Percentiles rank a stretch among this genome's conserved stretches.
Evolutionary conservation across 1,140 invertebrate species (phyloP).

Genomic region (Thaumetopoea pityocampa): DNA sequence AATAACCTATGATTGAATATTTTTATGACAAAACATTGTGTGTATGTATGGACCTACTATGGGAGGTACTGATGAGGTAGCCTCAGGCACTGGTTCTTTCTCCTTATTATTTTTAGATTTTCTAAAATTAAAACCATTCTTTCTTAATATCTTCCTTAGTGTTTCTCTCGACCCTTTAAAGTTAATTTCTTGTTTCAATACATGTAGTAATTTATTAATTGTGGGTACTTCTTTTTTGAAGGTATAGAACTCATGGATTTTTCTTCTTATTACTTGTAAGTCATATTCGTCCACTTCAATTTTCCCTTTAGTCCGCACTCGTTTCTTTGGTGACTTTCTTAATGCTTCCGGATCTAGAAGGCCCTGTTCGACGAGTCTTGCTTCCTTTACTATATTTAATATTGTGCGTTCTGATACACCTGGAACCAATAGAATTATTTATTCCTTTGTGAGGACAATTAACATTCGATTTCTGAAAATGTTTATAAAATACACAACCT

Average conservation of each 20-base stretch:
- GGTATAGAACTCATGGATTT: conserved; percentile 66
- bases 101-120: conserved; percentile 66
- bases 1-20: conserved; percentile 51
- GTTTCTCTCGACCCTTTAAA: conserved; percentile 66
- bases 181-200: conserved; percentile 64
- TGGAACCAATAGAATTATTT: conserved; percentile 23
- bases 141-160: conserved; percentile 57
- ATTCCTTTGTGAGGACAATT: no score
- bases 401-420: conserved; percentile 65
- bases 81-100: conserved; percentile 49
- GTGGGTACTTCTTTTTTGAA: conserved; percentile 69
- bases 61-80: conserved; percentile 46
- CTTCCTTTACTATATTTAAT: conserved; percentile 61
- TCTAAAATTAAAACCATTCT: conserved; percentile 65
- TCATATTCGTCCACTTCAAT: conserved; percentile 69
- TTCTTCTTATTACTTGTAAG: conserved; percentile 59
- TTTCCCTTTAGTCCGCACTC: conserved; percentile 61
- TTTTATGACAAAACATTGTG: conserved; percentile 63
- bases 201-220: conserved; percentile 62
- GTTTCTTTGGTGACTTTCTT: conserved; percentile 58
- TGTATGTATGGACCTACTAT: conserved; percentile 65
- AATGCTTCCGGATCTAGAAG: conserved; percentile 61
- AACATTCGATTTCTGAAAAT: no score
- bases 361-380: conserved; percentile 60
- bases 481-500: no score